Base-by-base conservation (phyloP, 2,797 vertebrate species). In the Petrocephalus sullivani region DNA sequence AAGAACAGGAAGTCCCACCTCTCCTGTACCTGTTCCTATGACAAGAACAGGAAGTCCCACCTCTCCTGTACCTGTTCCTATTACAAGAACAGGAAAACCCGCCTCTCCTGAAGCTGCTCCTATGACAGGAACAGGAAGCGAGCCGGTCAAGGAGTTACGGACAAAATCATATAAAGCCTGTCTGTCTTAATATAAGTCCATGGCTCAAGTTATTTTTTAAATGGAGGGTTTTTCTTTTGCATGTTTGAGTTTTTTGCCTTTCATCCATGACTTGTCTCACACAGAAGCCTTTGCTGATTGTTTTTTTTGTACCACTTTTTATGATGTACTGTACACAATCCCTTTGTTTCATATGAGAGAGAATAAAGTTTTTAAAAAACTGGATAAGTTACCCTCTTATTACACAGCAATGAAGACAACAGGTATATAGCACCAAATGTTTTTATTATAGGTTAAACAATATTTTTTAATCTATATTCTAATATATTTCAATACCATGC, bases 191-290 rank as follows among this genome's bases (percentile, higher is more conserved):
- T 61, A 67, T 14, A 85, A n/a, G n/a, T 78, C 9, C 19, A 53
- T 88, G 61, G 56, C 21, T 14, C 28, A 28, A 14, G 41, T 56
- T 61, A 53, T 46, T 19, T 84, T 84, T 67, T 28, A 75, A 28
- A 37, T 46, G 54, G 53, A 28, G 83, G 49, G 82, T 14, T 37
- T 86, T 71, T 88, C 10, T 19, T 78, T 49, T 53, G 85, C 49
- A 88, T 87, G 64, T 78, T 82, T 71, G 37, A 60, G 58, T 56
- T 54, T 87, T 87, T 49, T 90, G 89, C 89, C 16, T 21, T 91
- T 90, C 89, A 91, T 91, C 87, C 87, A 37, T 89, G 87, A 90
- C 16, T 88, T 54, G 78, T 33, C 61, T 85, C 57, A 87, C 51
- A 37, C 9, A 23, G 49, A 12, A 54, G 84, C 51, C 58, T 64